These are phyloP conservation scores for Cheiracanthium punctorium DNA, from an alignment of 2,888 invertebrate genomes.

Conservation along the genomic window DNA sequence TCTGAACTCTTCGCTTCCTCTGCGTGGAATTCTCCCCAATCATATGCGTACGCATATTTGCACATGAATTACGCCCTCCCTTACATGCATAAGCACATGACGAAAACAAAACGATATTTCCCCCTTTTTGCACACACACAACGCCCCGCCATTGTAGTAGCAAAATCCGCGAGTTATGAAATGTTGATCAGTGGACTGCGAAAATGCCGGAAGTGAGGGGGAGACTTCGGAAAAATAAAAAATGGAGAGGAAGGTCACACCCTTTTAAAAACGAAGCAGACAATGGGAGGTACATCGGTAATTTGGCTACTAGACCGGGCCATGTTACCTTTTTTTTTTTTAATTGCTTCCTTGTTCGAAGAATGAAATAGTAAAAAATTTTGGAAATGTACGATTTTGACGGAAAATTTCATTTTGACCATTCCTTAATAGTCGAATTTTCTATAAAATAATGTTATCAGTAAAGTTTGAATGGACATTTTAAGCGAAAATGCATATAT, in stretches of 20 bases:
- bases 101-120: not conserved
- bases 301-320: conserved; percentile 32
- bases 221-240: conserved; percentile 12
- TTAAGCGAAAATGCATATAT: too few relatives aligned
- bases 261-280: not conserved
- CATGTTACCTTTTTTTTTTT: too few relatives aligned
- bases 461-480: too few relatives aligned
- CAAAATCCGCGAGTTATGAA: not conserved
- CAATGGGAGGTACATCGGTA: not conserved
- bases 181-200: conserved; percentile 29
- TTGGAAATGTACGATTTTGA: too few relatives aligned
- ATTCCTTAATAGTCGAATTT: too few relatives aligned
- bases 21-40: not conserved
- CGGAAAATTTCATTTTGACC: too few relatives aligned
- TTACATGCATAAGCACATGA: too few relatives aligned
- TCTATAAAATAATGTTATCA: too few relatives aligned
- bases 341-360: too few relatives aligned
- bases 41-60: not conserved
- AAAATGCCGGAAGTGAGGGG: conserved; percentile 57
- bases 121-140: not conserved
- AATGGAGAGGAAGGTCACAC: conserved; percentile 57
- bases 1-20: not conserved
- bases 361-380: too few relatives aligned
- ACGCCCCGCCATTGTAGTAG: conserved; percentile 34
- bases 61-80: not conserved